Conservation (phyloP, 92 coral and sea anemone genomes). For the Parazoanthus darwini region DNA sequence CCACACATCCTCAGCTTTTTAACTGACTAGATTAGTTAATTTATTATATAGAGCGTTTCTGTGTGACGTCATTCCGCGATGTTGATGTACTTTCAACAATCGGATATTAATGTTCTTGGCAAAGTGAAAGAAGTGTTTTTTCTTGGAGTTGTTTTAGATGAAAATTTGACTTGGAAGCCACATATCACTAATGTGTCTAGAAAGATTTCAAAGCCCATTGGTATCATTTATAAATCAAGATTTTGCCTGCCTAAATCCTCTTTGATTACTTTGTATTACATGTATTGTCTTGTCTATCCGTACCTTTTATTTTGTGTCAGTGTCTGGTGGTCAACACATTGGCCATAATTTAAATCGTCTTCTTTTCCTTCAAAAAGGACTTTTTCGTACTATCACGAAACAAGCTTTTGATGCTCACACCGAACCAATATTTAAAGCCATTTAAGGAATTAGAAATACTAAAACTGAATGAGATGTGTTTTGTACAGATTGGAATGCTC, state of each 20-base stretch:
- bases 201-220: conserved; percentile 37
- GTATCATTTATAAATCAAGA: conserved; percentile 34
- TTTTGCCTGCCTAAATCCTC: conserved; percentile 18
- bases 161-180: conserved; percentile 29
- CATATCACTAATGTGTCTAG: conserved; percentile 21
- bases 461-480: too few relatives aligned
- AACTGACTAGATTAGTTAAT: too few relatives aligned
- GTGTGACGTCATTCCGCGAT: too few relatives aligned
- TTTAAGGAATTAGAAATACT: too few relatives aligned
- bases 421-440: conserved; percentile 13
- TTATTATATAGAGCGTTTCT: too few relatives aligned
- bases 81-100: too few relatives aligned
- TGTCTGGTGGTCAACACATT: conserved; percentile 29
- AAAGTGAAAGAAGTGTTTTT: conserved; percentile 15
- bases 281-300: conserved; percentile 12
- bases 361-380: conserved; percentile 6
- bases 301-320: conserved; percentile 1
- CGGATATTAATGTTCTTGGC: background rate
- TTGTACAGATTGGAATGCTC: too few relatives aligned
- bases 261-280: background rate
- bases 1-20: too few relatives aligned
- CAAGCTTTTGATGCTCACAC: conserved; percentile 22
- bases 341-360: conserved; percentile 19
- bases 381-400: conserved; percentile 1
- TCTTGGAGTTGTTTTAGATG: conserved; percentile 30